Evolutionary conservation across 2,113 vertebrate genomes (phyloP).

Genomic region (Sinocyclocheilus rhinocerous): DNA sequence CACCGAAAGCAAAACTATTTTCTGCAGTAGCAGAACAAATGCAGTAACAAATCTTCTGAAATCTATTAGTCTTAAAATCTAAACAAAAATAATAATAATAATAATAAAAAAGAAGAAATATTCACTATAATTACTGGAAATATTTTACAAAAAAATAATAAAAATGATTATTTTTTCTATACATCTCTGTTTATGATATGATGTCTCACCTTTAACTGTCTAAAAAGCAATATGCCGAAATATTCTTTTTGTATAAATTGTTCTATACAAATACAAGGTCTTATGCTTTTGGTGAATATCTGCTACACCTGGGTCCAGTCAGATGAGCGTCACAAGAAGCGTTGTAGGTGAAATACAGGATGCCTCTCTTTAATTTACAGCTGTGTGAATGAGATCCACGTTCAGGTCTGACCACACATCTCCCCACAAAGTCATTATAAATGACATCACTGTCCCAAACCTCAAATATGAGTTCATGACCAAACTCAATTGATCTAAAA

Average conservation of each 20-base stretch:
- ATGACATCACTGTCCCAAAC: constrained; percentile 79
- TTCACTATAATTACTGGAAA: too few relatives aligned
- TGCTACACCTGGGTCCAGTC: constrained; percentile 73
- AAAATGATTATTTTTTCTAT: background rate
- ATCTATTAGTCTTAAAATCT: background rate
- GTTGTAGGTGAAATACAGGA: constrained; percentile 74
- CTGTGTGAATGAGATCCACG: constrained; percentile 69
- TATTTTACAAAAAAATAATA: background rate
- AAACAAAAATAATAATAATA: too few relatives aligned
- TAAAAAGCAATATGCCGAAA: too few relatives aligned
- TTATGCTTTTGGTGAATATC: constrained; percentile 69
- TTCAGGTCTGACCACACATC: constrained; percentile 70
- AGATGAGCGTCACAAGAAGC: constrained; percentile 72
- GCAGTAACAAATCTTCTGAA: background rate
- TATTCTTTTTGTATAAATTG: background rate
- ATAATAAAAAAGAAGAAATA: too few relatives aligned
- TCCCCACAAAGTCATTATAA: constrained; percentile 71
- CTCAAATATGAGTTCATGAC: constrained; percentile 72
- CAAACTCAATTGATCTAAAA: constrained; percentile 74
- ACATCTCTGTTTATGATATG: too few relatives aligned
- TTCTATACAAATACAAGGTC: background rate
- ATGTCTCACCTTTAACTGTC: too few relatives aligned
- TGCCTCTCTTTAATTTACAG: constrained; percentile 72
- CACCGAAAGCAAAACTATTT: background rate
- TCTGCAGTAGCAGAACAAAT: background rate